A percentile compares a stretch with the other conserved stretches of the same genome.
phyloP scores from a whole-genome alignment of 2,113 vertebrate species.

The Polypterus senegalus region DNA sequence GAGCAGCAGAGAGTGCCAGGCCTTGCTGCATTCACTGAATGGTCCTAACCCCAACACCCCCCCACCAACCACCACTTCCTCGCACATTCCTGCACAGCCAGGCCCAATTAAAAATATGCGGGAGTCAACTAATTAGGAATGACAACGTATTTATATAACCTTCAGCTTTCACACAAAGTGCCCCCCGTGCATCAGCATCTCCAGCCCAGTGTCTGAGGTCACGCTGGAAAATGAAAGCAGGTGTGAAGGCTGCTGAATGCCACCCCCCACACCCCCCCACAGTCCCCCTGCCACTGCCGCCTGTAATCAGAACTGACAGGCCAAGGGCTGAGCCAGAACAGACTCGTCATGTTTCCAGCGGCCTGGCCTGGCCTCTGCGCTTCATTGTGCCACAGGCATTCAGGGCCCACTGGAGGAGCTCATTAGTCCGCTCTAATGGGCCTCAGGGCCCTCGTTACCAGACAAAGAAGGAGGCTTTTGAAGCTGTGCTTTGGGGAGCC shows the following conservation, averaged over 20 bases:
- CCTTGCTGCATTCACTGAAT: no score
- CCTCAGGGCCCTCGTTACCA: slow-evolving; percentile 18
- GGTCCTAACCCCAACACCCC: no score
- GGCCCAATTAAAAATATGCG: not conserved
- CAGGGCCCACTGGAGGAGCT: slow-evolving; percentile 4
- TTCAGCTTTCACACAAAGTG: slow-evolving; percentile 50
- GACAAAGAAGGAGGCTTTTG: not conserved
- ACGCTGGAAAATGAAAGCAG: slow-evolving; percentile 12
- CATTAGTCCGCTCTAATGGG: slow-evolving; percentile 29
- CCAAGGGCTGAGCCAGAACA: slow-evolving; percentile 39
- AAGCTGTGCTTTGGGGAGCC: no score
- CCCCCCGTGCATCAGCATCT: slow-evolving; percentile 28
- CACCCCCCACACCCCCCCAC: slow-evolving; percentile 41
- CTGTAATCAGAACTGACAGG: slow-evolving; percentile 55
- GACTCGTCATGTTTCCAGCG: slow-evolving; percentile 34
- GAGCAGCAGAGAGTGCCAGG: no score
- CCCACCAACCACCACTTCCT: no score
- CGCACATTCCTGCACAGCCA: no score
- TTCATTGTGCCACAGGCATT: slow-evolving; percentile 17
- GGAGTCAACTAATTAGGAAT: slow-evolving; percentile 42
- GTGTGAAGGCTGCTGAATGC: slow-evolving; percentile 31
- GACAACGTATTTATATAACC: slow-evolving; percentile 67
- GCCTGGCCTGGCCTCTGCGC: slow-evolving; percentile 16
- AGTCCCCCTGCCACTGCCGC: slow-evolving; percentile 25
- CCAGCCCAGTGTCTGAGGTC: slow-evolving; percentile 18